Evolutionary conservation across 2,888 invertebrate species (phyloP).

Genomic region (Amiota minor): DNA sequence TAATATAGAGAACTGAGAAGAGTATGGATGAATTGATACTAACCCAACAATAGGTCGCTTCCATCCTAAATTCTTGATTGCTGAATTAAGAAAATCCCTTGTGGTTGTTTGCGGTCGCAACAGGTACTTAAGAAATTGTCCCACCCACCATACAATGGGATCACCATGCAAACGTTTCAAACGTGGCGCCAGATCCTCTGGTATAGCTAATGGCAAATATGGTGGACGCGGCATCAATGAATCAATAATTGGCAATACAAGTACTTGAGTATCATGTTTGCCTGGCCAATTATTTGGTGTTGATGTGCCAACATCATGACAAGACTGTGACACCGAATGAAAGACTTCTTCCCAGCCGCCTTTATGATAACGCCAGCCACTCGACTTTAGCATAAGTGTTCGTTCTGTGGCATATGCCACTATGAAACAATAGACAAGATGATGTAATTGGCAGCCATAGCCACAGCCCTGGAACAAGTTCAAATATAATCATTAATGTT

Average conservation of each 20-base stretch:
- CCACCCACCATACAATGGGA: slow-evolving; percentile 98
- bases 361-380: slow-evolving; percentile 94
- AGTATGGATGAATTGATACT: slow-evolving; percentile 65
- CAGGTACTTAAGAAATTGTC: slow-evolving; percentile 94
- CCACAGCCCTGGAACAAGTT: slow-evolving; percentile 86
- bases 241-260: slow-evolving; percentile 95
- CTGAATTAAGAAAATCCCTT: slow-evolving; percentile 82
- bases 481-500: neutral
- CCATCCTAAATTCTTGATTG: slow-evolving; percentile 85
- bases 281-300: slow-evolving; percentile 88
- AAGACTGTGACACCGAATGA: slow-evolving; percentile 89
- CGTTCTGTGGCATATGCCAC: slow-evolving; percentile 95
- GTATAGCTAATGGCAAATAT: slow-evolving; percentile 91
- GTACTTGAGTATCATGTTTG: slow-evolving; percentile 83
- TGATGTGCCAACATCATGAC: slow-evolving; percentile 80
- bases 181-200: slow-evolving; percentile 89
- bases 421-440: slow-evolving; percentile 96
- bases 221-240: slow-evolving; percentile 88
- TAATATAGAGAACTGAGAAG: slow-evolving; percentile 20
- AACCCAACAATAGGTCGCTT: slow-evolving; percentile 93
- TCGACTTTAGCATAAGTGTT: slow-evolving; percentile 92
- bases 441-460: slow-evolving; percentile 98
- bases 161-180: slow-evolving; percentile 89
- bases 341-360: slow-evolving; percentile 97
- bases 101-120: slow-evolving; percentile 86